These are phyloP conservation scores for Acromyrmex heyeri DNA, from an alignment of 1,140 invertebrate species.

Conservation along the genomic window DNA sequence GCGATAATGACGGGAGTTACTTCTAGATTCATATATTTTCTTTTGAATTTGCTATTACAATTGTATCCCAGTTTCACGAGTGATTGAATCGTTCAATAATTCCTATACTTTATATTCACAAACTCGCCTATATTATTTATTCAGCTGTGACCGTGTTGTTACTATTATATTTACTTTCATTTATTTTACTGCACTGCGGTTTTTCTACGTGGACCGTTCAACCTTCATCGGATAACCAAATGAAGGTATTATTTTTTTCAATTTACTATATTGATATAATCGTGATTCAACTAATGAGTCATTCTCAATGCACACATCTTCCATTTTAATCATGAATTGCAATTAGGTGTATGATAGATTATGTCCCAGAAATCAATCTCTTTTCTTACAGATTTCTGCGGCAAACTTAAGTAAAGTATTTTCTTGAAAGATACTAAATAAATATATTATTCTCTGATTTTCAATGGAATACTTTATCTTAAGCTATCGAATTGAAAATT, in stretches of 20 bases:
- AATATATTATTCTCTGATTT: background rate
- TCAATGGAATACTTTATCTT: background rate
- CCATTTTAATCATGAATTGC: slow-evolving; percentile 61
- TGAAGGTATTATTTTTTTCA: slow-evolving; percentile 29
- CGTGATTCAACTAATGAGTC: slow-evolving; percentile 61
- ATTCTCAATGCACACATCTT: slow-evolving; percentile 35
- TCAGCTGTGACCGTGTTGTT: slow-evolving; percentile 16
- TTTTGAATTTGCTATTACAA: slow-evolving; percentile 18
- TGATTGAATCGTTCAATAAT: slow-evolving; percentile 26
- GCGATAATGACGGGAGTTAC: slow-evolving; percentile 2
- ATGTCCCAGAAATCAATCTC: background rate
- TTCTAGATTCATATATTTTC: slow-evolving; percentile 13
- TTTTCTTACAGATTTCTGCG: background rate
- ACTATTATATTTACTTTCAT: slow-evolving; percentile 12
- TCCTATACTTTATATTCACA: slow-evolving; percentile 50
- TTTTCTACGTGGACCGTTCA: background rate
- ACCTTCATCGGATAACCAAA: slow-evolving; percentile 52
- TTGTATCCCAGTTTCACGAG: slow-evolving; percentile 12
- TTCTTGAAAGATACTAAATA: background rate
- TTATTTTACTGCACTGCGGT: slow-evolving; percentile 33
- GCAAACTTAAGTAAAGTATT: background rate
- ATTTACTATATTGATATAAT: slow-evolving; percentile 60
- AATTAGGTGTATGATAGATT: slow-evolving; percentile 11
- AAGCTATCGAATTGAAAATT: background rate
- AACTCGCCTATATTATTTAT: slow-evolving; percentile 38